Evolutionary conservation across 2,797 vertebrate species (phyloP).

Genomic region (Arctocebus calabarensis): DNA sequence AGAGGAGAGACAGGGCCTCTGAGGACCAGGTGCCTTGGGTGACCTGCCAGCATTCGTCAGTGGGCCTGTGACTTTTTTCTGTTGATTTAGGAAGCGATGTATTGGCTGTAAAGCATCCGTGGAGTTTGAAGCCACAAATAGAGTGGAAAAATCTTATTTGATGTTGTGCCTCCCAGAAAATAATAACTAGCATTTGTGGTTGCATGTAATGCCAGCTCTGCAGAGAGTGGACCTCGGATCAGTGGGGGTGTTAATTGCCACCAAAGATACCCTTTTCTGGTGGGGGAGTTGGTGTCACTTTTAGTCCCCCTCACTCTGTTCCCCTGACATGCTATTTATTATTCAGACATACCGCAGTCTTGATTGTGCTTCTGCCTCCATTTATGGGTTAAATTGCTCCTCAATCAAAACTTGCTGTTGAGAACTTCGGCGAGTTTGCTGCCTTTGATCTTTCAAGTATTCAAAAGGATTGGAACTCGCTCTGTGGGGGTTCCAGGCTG

Average conservation of each 20-base stretch:
- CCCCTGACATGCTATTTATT: not conserved
- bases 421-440: not conserved
- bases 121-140: slow-evolving; percentile 59
- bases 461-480: slow-evolving; percentile 28
- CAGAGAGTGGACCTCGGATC: not conserved
- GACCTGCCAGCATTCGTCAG: not conserved
- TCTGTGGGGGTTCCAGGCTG: not conserved
- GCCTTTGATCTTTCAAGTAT: slow-evolving; percentile 22
- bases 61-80: slow-evolving; percentile 11
- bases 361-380: slow-evolving; percentile 1
- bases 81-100: slow-evolving; percentile 50
- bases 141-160: slow-evolving; percentile 65
- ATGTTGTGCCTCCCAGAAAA: slow-evolving; percentile 53
- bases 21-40: not conserved
- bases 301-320: not conserved
- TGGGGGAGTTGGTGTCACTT: not conserved
- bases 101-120: slow-evolving; percentile 8
- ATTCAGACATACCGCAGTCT: not conserved
- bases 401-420: not conserved
- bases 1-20: slow-evolving; percentile 14
- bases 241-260: slow-evolving; percentile 37
- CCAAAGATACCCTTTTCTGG: not conserved
- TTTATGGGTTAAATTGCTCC: slow-evolving; percentile 4
- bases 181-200: not conserved
- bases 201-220: slow-evolving; percentile 22